Percentiles rank a stretch among this genome's conserved stretches.
phyloP scores from a whole-genome alignment of 2,888 invertebrate genomes.

The Lycophotia porphyrea region DNA sequence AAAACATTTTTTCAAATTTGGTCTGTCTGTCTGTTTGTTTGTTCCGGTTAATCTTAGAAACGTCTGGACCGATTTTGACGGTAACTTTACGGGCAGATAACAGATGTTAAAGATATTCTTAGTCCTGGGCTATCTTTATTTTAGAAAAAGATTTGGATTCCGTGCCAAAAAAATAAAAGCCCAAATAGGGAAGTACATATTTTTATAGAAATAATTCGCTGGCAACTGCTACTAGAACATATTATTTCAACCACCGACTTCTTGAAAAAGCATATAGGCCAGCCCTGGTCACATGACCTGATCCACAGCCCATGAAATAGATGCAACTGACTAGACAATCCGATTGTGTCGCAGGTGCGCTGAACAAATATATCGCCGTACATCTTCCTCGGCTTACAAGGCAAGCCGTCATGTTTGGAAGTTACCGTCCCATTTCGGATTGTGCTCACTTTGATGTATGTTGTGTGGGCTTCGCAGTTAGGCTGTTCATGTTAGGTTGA shows the following conservation, averaged over 20 bases:
- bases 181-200: no score
- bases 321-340: constrained; percentile 50
- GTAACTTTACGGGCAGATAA: no score
- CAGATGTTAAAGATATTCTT: no score
- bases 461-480: neutral
- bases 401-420: constrained; percentile 24
- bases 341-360: constrained; percentile 54
- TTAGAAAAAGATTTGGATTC: no score
- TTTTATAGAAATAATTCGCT: no score
- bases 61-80: no score
- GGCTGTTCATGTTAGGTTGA: neutral
- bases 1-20: no score
- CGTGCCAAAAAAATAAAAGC: no score
- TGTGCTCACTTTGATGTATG: constrained; percentile 14
- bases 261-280: neutral
- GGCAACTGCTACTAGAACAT: no score
- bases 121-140: no score
- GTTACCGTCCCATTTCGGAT: constrained; percentile 21
- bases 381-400: constrained; percentile 33
- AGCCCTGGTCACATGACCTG: constrained; percentile 36
- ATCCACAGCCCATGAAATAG: constrained; percentile 45
- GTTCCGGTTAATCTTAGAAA: no score
- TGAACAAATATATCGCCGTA: constrained; percentile 45
- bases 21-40: no score
- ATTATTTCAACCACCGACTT: neutral